These are phyloP conservation scores for Steinernema hermaphroditum DNA, from an alignment of 2,888 invertebrate species.

Conservation along the genomic window DNA sequence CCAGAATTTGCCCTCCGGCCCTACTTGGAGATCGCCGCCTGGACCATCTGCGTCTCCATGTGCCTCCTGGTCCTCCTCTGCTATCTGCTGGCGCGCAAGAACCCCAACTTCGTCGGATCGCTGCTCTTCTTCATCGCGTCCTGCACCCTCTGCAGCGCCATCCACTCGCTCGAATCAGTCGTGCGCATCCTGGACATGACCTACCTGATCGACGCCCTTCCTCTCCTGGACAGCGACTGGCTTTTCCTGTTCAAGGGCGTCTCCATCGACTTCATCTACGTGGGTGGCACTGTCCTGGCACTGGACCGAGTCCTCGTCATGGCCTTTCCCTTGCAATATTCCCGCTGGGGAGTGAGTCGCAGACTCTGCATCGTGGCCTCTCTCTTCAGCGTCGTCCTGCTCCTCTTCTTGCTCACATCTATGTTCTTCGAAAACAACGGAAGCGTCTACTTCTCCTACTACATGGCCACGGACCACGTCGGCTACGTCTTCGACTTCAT, in stretches of 20 bases:
- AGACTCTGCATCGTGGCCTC: neutral
- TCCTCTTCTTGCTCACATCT: neutral
- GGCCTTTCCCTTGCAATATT: neutral
- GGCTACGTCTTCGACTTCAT: neutral
- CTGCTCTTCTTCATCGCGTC: neutral
- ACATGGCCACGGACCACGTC: neutral
- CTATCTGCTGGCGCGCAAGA: neutral
- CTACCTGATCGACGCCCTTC: neutral
- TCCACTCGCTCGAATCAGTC: neutral
- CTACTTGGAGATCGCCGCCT: neutral
- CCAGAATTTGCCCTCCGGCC: neutral
- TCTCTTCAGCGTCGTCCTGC: neutral
- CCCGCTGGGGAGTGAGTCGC: neutral
- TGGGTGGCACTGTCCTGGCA: neutral
- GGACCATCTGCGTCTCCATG: neutral
- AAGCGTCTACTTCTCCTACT: neutral
- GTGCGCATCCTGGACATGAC: neutral
- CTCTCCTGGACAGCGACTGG: neutral
- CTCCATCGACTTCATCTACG: slow-evolving; percentile 3
- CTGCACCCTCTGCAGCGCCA: neutral
- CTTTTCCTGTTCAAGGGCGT: neutral
- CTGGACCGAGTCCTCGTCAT: neutral
- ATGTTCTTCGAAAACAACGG: slow-evolving; percentile 56
- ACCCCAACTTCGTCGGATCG: neutral
- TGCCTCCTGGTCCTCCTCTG: neutral